Conservation (phyloP, 2,888 invertebrate genomes). For the Drosophila kambysellisi region DNA sequence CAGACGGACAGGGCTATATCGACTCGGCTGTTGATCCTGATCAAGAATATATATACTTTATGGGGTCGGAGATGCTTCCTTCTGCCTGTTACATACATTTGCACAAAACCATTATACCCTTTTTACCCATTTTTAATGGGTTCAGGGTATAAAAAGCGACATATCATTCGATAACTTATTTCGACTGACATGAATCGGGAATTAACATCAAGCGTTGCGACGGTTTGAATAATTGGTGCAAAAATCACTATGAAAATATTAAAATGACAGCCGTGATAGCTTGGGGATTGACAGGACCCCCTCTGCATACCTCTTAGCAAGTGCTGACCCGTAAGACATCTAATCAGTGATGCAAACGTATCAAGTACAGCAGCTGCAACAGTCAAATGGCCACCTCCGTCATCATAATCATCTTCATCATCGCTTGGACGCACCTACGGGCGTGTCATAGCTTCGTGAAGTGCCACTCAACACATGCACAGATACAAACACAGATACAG, state of each 20-base stretch:
- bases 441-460: constrained; percentile 53
- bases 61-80: no score
- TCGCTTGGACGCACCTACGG: constrained; percentile 44
- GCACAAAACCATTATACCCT: no score
- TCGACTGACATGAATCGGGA: background rate
- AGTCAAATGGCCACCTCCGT: background rate
- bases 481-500: background rate
- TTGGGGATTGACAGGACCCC: background rate
- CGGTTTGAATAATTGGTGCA: background rate
- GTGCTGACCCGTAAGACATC: background rate
- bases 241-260: background rate
- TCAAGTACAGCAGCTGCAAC: constrained; percentile 13
- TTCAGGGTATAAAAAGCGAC: no score
- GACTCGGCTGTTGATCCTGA: no score
- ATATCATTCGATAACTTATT: background rate
- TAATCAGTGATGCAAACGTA: constrained; percentile 20
- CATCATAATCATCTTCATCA: constrained; percentile 11
- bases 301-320: background rate
- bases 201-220: background rate
- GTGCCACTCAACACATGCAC: constrained; percentile 51
- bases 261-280: background rate
- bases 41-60: no score
- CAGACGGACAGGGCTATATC: no score
- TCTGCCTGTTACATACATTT: no score
- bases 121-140: no score